phyloP scores from a whole-genome alignment of 2,797 vertebrate genomes.

The Mallotus villosus region DNA sequence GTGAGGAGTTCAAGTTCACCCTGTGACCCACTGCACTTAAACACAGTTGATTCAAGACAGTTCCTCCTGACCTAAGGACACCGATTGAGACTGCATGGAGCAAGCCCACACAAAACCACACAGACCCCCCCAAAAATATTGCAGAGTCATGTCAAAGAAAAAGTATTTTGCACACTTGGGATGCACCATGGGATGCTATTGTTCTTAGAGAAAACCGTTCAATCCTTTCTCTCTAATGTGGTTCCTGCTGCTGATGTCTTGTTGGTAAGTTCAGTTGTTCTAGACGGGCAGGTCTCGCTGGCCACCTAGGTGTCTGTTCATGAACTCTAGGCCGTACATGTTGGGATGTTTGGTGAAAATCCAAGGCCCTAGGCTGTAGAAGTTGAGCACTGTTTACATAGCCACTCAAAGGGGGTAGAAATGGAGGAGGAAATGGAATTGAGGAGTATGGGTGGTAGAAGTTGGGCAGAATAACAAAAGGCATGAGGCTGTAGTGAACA shows the following conservation, averaged over 20 bases:
- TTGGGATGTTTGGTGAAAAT: background rate
- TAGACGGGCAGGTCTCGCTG: conserved; percentile 28
- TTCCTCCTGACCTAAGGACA: too few species aligned
- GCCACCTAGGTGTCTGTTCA: conserved; percentile 31
- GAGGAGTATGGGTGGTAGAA: conserved; percentile 31
- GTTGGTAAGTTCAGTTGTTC: conserved; percentile 37
- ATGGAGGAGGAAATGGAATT: conserved; percentile 8
- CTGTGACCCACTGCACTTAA: conserved; percentile 6
- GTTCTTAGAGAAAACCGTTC: background rate
- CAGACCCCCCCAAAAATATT: too few species aligned
- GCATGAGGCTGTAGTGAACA: conserved; percentile 22
- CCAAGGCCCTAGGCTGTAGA: conserved; percentile 10
- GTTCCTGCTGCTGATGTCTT: conserved; percentile 31
- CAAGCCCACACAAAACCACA: background rate
- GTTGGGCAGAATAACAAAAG: conserved; percentile 38
- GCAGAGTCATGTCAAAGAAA: background rate
- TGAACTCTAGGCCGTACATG: background rate
- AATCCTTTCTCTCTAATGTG: conserved; percentile 23
- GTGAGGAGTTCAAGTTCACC: conserved; percentile 48
- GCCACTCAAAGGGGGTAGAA: conserved; percentile 39
- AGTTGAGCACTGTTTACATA: background rate
- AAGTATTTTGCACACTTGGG: background rate
- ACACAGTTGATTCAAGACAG: background rate
- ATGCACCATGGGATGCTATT: background rate
- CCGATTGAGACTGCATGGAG: background rate